A percentile compares a stretch with the other conserved stretches of the same genome.
Conservation (phyloP, 1,140 invertebrate genomes). For the Andricus grossulariae region DNA sequence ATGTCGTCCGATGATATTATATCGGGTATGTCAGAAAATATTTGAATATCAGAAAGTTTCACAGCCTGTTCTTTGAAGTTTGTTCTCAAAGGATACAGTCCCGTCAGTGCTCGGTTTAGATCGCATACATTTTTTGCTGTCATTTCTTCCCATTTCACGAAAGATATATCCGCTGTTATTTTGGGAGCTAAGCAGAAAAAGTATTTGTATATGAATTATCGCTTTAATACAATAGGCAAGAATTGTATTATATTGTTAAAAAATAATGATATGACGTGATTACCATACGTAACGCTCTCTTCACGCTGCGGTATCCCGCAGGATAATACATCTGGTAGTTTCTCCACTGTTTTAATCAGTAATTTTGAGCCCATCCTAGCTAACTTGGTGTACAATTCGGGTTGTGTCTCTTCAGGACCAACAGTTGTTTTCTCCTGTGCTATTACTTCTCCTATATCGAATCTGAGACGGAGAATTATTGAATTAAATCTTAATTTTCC, state of each 20-base stretch:
- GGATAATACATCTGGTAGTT: slow-evolving; percentile 78
- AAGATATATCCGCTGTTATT: slow-evolving; percentile 78
- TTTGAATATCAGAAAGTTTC: slow-evolving; percentile 79
- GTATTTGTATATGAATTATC: slow-evolving; percentile 22
- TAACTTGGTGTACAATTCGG: slow-evolving; percentile 81
- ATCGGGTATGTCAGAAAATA: slow-evolving; percentile 50
- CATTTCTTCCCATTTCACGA: slow-evolving; percentile 81
- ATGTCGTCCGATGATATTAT: slow-evolving; percentile 48
- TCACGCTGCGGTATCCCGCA: slow-evolving; percentile 79
- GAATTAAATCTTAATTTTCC: no score
- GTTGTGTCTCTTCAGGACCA: slow-evolving; percentile 78
- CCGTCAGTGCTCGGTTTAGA: slow-evolving; percentile 80
- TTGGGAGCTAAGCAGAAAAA: slow-evolving; percentile 81
- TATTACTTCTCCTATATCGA: slow-evolving; percentile 92
- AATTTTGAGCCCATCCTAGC: slow-evolving; percentile 83
- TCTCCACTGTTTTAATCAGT: slow-evolving; percentile 80
- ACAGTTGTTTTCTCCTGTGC: slow-evolving; percentile 81
- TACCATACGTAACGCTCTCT: slow-evolving; percentile 82
- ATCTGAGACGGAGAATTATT: slow-evolving; percentile 70
- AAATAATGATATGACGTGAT: slow-evolving; percentile 26
- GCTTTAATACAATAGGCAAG: slow-evolving; percentile 25
- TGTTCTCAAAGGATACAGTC: slow-evolving; percentile 80
- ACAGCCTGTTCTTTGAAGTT: slow-evolving; percentile 77
- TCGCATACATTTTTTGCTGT: slow-evolving; percentile 80
- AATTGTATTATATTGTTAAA: neutral